Base-by-base conservation (phyloP, 2,797 vertebrate species). In the Champsocephalus gunnari region DNA sequence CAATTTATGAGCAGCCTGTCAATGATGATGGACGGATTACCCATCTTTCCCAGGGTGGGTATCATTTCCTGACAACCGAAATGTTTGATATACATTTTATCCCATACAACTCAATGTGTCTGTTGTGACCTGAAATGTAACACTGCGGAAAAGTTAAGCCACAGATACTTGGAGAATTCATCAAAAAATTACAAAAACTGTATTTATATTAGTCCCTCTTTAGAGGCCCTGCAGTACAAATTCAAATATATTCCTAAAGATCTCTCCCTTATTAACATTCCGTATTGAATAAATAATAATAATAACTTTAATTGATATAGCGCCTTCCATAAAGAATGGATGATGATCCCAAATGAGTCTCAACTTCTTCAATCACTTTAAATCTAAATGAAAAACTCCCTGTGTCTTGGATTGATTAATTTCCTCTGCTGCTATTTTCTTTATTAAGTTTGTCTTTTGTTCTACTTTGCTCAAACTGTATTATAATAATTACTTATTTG, bases 321-420 rank as follows among this genome's bases (percentile, higher is more conserved):
- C 28, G 28, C 28, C 28, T 28, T 28, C 28, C 28, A 28, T 28
- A 28, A 28, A 28, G 28, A 28, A 28, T 28, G 28, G 28, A 28
- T 59, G 3, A n/a, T 57, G 32, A 73, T 75, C 24, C 63, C 44
- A 17, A 28, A 55, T 50, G 3, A 73, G 43, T 62, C 17, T 55
- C 16, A 72, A 47, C 3, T 60, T 61, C n/a, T 28, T 28, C 24
- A 13, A 2, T 53, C 28, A 28, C 38, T 73, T 10, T 54, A 32
- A 50, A 45, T 71, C 43, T n/a, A 80, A 77, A 63, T 74, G 8
- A 71, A 71, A 71, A 56, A 55, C 14, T 58, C 9, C 2, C 3
- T 28, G 3, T 59, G 16, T 3, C 13, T 21, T 16, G 3, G 11
- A 59, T 48, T 44, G 32, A 62, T 60, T 75, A 12, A 61, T 73